Conservation (phyloP, 2,888 invertebrate species). For the Kuschelorhynchus macadamiae region DNA sequence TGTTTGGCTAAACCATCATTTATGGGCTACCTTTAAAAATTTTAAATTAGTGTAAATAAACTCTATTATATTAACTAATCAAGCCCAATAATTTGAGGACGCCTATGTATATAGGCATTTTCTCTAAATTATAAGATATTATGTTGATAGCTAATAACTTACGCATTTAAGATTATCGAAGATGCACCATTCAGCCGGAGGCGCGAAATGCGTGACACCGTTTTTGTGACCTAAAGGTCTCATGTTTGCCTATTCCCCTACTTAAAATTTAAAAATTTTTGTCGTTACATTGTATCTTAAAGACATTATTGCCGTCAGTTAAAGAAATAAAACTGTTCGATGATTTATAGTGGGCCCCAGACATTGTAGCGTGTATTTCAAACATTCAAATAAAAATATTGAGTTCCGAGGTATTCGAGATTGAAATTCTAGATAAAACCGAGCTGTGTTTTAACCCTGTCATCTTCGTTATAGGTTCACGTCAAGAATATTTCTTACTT, state of each 20-base stretch:
- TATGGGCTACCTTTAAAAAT: too few relatives aligned
- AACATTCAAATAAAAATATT: constrained; percentile 58
- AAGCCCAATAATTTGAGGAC: too few relatives aligned
- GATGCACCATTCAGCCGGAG: constrained; percentile 17
- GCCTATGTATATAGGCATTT: too few relatives aligned
- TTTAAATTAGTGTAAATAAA: too few relatives aligned
- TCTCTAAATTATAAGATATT: too few relatives aligned
- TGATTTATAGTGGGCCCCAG: constrained; percentile 34
- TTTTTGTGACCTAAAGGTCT: constrained; percentile 31
- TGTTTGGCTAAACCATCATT: too few relatives aligned
- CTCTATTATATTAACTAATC: too few relatives aligned
- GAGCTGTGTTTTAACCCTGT: constrained; percentile 54
- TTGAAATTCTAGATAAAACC: constrained; percentile 54
- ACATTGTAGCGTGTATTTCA: constrained; percentile 56
- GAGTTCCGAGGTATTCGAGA: constrained; percentile 55
- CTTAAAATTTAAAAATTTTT: constrained; percentile 18
- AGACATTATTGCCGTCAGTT: constrained; percentile 24
- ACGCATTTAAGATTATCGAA: constrained; percentile 25
- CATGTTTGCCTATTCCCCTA: constrained; percentile 35
- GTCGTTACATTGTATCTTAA: constrained; percentile 16
- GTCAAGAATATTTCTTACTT: constrained; percentile 41
- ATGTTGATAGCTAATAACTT: constrained; percentile 9
- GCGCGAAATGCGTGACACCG: constrained; percentile 24
- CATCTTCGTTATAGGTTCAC: constrained; percentile 50
- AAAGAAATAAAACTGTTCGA: constrained; percentile 36